Base-by-base conservation (phyloP, 2,888 invertebrate species). In the Aproaerema taeniolella region DNA sequence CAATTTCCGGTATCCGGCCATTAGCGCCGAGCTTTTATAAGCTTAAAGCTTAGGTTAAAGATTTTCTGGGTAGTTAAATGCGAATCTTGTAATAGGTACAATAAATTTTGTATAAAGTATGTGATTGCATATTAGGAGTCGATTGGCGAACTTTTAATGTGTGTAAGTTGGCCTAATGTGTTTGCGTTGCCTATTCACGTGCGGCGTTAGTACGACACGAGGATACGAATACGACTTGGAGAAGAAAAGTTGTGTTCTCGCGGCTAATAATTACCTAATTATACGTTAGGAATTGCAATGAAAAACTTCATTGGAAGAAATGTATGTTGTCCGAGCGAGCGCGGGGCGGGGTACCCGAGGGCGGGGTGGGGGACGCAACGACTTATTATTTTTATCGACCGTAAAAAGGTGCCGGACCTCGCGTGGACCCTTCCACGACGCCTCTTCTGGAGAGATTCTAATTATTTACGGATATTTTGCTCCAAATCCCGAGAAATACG, bases 1-100 rank as follows among this genome's bases (percentile, higher is more conserved):
- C 92, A 93, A 93, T 93, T 93, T 93, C 93, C 93, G 91, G 92
- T 92, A 92, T 92, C 92, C 92, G 92, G 92, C 93, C 93, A 92
- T 93, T 93, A 93, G 87, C 87, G 87, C 87, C 82, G 85, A 87
- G 87, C 87, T 87, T 87, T 88, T 87, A 91, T 90, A 90, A 89
- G 89, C 89, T 89, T 85, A 85, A 83, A 86, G 85, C 86, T 86
- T 85, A 85, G 85, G 86, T 85, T 85, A 86, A 85, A 86, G 85
- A 86, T 86, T 86, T 86, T 86, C 86, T 83, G 86, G 86, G 86
- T 85, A 86, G 82, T 86, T 86, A 83, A 85, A 85, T 86, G 80
- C 77, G 86, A 86, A 85, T 85, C 86, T 86, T 85, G 85, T 86
- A 86, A 86, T 85, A 85, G 85, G 83, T 82, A 80, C 82, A 62